Evolutionary conservation across 2,797 vertebrate genomes (phyloP).

Genomic region (Pogonophryne albipinna): DNA sequence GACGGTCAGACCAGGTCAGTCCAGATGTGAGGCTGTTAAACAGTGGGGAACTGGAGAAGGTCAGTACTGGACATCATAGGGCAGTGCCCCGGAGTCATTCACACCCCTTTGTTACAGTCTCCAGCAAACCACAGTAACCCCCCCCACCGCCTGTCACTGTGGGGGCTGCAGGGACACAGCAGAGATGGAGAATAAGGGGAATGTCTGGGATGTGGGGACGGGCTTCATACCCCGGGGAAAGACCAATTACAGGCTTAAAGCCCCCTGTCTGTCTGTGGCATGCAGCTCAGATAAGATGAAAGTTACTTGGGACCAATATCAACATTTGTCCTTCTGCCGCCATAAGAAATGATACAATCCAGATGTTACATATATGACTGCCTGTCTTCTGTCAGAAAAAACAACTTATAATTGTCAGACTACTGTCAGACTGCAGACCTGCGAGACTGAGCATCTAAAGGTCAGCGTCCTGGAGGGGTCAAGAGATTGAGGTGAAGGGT

Average conservation of each 20-base stretch:
- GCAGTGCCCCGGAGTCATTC: constrained; percentile 71
- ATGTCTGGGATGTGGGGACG: constrained; percentile 76
- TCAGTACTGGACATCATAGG: constrained; percentile 67
- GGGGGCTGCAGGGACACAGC: constrained; percentile 41
- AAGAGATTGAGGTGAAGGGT: constrained; percentile 60
- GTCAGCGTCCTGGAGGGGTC: constrained; percentile 58
- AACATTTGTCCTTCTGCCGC: constrained; percentile 53
- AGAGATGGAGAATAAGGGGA: constrained; percentile 50
- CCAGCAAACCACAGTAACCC: constrained; percentile 15
- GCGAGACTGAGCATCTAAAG: constrained; percentile 47
- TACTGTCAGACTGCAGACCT: constrained; percentile 45
- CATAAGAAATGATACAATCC: constrained; percentile 58
- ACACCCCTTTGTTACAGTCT: constrained; percentile 71
- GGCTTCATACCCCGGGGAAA: constrained; percentile 73
- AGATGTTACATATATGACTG: constrained; percentile 60
- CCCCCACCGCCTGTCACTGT: neutral
- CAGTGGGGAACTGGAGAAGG: constrained; percentile 69
- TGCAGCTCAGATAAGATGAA: constrained; percentile 80
- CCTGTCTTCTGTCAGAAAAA: constrained; percentile 13
- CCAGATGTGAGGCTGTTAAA: constrained; percentile 77
- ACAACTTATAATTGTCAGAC: constrained; percentile 36
- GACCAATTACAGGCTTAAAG: constrained; percentile 77
- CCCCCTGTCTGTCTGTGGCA: constrained; percentile 72
- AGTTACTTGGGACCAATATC: constrained; percentile 63
- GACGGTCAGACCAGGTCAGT: constrained; percentile 76